Evolutionary conservation across 1,140 invertebrate genomes (phyloP), one percentile per base, ranked within the genome.

Genomic region (Tetranychus urticae): DNA sequence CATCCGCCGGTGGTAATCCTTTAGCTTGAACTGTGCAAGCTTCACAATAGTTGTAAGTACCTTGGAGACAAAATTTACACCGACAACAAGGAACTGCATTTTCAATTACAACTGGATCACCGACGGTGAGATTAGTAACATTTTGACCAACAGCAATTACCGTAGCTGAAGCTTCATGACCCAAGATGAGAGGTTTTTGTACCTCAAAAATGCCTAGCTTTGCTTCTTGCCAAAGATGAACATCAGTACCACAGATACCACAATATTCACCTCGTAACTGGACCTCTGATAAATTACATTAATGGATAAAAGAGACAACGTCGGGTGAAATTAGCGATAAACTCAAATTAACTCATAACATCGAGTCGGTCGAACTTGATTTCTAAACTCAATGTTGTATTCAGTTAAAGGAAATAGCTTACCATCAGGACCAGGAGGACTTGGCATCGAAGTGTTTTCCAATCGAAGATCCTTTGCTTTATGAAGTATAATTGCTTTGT

Each of bases 161-260:
- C 35, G 79, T 77, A 13, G 85, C 88, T 2, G 85, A 80, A 2
- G 86, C 79, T 74, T 92, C 88, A 69, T 92, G 88, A 1, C 88
- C 88, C 67, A 92, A 82, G 50, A 91, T 78, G 86, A 92, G 90
- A 13, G 88, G 86, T 64, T 80, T 73, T 57, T 80, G 77, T 0
- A 92, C 77, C 13, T 89, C 74, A 68, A 88, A 92, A 66, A 83
- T 77, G 0, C 84, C 88, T 69, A 91, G 91, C 34, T 78, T 69
- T 14, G 91, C 91, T 64, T 81, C 69, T 8, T 81, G 79, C 71
- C 87, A 81, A 74, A 92, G 94, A 71, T 92, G 87, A 6, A 96
- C 85, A 73, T 96, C 90, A 1, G 89, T 93, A 0, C 91, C 92
- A 72, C 92, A 97, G 65, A 97, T 96, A 50, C 91, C 91, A 56